Evolutionary conservation across 1,140 invertebrate genomes (phyloP).

Genomic region (Zaprionus ghesquierei): DNA sequence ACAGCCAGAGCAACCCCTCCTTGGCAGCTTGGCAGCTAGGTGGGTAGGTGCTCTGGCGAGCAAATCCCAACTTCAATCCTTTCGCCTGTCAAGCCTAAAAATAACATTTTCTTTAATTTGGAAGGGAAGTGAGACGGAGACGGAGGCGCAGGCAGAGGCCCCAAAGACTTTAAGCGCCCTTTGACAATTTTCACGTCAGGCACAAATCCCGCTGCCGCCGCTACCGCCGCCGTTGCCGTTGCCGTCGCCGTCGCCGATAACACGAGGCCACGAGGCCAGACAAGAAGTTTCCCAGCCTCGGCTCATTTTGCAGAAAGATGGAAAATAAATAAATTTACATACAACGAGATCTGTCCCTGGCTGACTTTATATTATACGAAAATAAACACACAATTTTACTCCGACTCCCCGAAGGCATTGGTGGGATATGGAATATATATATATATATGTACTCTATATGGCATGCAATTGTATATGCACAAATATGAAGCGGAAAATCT

Average conservation of each 20-base stretch:
- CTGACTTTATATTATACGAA: conserved; percentile 60
- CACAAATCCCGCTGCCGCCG: conserved; percentile 71
- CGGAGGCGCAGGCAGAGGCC: background rate
- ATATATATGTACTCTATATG: conserved; percentile 18
- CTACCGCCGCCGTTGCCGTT: too few relatives aligned
- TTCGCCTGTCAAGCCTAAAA: conserved; percentile 70
- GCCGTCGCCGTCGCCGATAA: conserved; percentile 19
- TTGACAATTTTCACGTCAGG: conserved; percentile 78
- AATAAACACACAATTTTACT: conserved; percentile 75
- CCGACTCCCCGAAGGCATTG: conserved; percentile 51
- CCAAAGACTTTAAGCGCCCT: conserved; percentile 74
- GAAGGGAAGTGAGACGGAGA: conserved; percentile 18
- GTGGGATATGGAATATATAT: conserved; percentile 12
- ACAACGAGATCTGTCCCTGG: conserved; percentile 51
- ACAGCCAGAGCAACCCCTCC: background rate
- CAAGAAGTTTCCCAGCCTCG: conserved; percentile 49
- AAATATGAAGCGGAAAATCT: conserved; percentile 80
- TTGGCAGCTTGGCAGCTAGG: background rate
- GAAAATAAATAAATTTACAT: conserved; percentile 66
- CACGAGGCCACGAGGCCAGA: conserved; percentile 33
- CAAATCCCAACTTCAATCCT: conserved; percentile 62
- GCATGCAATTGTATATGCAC: conserved; percentile 11
- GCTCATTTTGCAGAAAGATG: conserved; percentile 35
- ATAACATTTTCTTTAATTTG: conserved; percentile 76
- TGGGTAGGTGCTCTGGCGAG: conserved; percentile 19